phyloP scores from a whole-genome alignment of 1,140 invertebrate species.

The Cecropterus lyciades region DNA sequence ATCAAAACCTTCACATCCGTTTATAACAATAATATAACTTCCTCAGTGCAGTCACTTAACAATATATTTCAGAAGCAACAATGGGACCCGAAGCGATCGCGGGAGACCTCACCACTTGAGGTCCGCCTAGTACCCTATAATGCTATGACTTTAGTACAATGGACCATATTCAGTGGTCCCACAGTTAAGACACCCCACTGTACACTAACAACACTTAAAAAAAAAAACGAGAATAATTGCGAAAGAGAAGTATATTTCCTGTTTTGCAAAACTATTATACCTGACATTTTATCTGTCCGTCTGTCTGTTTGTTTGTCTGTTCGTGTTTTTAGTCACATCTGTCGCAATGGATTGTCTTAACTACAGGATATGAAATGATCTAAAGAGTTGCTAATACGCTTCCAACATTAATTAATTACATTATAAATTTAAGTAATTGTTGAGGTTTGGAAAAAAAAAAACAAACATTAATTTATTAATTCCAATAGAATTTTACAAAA shows the following conservation, averaged over 20 bases:
- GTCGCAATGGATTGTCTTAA: no score
- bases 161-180: not conserved
- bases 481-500: no score
- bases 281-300: no score
- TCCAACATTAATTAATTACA: not conserved
- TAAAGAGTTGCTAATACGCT: not conserved
- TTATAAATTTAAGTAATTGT: not conserved
- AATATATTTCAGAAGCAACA: slow-evolving; percentile 3
- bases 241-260: no score
- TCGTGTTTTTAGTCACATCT: no score
- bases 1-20: not conserved
- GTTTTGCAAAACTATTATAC: no score
- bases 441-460: not conserved
- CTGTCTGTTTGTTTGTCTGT: no score
- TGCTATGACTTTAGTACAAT: slow-evolving; percentile 22
- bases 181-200: no score
- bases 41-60: slow-evolving; percentile 1
- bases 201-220: no score
- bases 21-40: not conserved
- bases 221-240: no score
- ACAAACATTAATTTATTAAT: no score
- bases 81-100: slow-evolving; percentile 6
- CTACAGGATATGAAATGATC: not conserved
- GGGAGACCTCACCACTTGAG: slow-evolving; percentile 32
- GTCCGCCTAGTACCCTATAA: slow-evolving; percentile 40